A percentile compares a stretch with the other conserved stretches of the same genome.
Conservation (phyloP, 2,797 vertebrate species). For the Platyrinchus mystaceus region DNA sequence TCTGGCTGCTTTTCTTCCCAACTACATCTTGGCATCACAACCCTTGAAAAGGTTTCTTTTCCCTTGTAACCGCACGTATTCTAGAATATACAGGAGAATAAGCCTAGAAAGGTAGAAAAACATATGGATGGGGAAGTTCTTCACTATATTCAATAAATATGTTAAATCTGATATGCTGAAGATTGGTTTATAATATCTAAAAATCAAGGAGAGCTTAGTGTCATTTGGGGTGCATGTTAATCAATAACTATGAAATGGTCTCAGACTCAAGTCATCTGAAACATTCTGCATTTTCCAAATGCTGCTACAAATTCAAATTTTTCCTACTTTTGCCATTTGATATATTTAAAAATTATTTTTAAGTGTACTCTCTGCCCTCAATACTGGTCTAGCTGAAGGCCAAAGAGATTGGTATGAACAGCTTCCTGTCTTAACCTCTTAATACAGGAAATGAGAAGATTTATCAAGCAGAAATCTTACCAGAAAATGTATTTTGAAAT, state of each 20-base stretch:
- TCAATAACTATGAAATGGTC: neutral
- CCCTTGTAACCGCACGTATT: rapidly evolving
- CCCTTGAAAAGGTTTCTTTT: neutral
- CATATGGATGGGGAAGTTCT: neutral
- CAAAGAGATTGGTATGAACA: neutral
- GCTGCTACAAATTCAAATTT: neutral
- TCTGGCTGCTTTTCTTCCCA: neutral
- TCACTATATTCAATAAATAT: neutral
- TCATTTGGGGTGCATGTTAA: neutral
- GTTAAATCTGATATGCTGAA: neutral
- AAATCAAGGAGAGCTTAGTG: neutral
- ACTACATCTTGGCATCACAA: neutral
- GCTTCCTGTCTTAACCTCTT: neutral
- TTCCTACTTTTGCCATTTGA: neutral
- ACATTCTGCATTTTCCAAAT: neutral
- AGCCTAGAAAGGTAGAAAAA: neutral
- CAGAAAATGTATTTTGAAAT: neutral
- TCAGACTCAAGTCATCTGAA: neutral
- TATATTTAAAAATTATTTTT: neutral
- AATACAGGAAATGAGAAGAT: neutral
- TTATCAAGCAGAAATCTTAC: neutral
- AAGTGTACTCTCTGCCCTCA: neutral
- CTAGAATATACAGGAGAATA: neutral
- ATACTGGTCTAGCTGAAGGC: neutral
- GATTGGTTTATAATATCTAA: neutral